Conservation (phyloP, 2,113 vertebrate species). For the Labrus mixtus region DNA sequence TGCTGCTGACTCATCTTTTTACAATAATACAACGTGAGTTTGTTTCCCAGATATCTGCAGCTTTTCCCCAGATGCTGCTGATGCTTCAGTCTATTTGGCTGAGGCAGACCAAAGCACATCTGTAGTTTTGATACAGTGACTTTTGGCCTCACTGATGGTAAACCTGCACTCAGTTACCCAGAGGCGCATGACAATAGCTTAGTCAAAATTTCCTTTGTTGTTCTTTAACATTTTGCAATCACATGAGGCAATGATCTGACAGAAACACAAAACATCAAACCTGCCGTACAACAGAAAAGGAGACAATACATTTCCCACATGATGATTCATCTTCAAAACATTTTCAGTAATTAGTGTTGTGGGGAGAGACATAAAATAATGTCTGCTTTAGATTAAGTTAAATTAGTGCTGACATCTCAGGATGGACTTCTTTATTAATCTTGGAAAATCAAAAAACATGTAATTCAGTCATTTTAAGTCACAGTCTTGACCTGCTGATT, state of each 20-base stretch:
- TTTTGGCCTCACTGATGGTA: background rate
- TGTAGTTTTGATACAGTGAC: slow-evolving; percentile 14
- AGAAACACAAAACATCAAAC: background rate
- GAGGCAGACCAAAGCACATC: background rate
- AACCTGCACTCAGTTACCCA: slow-evolving; percentile 7
- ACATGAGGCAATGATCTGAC: background rate
- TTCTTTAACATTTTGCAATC: background rate
- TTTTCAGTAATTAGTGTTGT: background rate
- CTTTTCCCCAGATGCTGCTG: slow-evolving; percentile 15
- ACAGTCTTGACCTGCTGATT: background rate
- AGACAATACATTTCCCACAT: slow-evolving; percentile 17
- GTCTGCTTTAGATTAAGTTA: slow-evolving; percentile 4
- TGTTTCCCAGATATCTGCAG: background rate
- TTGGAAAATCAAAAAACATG: background rate
- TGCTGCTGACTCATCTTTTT: background rate
- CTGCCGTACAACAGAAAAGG: background rate
- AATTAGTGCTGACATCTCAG: background rate
- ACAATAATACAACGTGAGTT: background rate
- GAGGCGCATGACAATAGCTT: background rate
- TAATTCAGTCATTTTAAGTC: background rate
- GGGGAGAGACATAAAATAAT: background rate
- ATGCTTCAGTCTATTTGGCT: background rate
- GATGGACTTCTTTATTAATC: background rate
- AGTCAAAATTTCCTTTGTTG: background rate
- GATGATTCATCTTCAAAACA: background rate